Evolutionary conservation across 1,140 invertebrate species (phyloP), one percentile per base, ranked within the genome.

Genomic region (Neodiprion pinetum): DNA sequence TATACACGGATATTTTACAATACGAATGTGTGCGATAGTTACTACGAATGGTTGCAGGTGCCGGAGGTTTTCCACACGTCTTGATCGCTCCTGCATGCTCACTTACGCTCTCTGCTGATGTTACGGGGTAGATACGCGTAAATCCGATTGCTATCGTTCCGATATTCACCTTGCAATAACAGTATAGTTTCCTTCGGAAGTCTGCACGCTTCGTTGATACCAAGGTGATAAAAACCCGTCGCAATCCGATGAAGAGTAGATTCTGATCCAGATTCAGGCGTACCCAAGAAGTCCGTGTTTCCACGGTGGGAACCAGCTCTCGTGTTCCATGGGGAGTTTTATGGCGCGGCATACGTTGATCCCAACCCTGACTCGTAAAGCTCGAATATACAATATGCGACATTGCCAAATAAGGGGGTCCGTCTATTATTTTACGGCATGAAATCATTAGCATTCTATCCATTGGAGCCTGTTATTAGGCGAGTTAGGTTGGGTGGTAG

Each of bases 301-400:
- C 28, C 40, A 48, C 73, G 75, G 76, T 79, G 76, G 74, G 76
- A 79, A 78, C 68, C 65, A 48, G 21, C 50, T 76, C 76, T 77
- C 76, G 74, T 50, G 76, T 76, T 79, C 76, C 76, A 77, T 72
- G 71, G 76, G 78, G 72, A 53, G 74, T 77, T 79, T 79, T 79
- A 79, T 72, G 48, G 76, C 78, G 48, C 28, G 5, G 53, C 72
- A 71, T 74, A 72, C 53, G 76, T 76, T 76, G 78, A 79, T 79
- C 74, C 76, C 28, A 40, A 5, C 5, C 74, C 66, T 73, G 61
- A 76, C 65, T 79, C 78, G 78, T 79, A 79, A 79, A 79, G 74
- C 76, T 40, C 28, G 28, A 40, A 40, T 40, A 40, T 40, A 40
- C 28, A 5, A 40, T 40, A 73, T 77, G 74, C 74, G 76, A 79